Percentiles rank a stretch among this genome's conserved stretches.
Evolutionary conservation across 2,888 invertebrate genomes (phyloP).

Genomic region (Cheiracanthium punctorium): DNA sequence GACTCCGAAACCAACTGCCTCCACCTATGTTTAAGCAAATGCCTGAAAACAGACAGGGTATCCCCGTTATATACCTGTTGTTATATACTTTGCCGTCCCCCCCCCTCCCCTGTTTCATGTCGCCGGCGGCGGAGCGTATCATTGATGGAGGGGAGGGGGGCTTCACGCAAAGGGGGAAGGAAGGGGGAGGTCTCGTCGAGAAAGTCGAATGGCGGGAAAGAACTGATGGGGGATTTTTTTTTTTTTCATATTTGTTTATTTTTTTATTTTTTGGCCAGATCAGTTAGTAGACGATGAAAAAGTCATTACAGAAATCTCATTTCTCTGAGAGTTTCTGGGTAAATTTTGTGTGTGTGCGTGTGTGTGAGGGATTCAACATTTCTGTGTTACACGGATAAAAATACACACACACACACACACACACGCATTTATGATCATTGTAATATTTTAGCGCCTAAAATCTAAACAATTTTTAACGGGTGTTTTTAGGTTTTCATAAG

Average conservation of each 20-base stretch:
- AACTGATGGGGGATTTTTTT: slow-evolving; percentile 28
- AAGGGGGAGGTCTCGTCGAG: slow-evolving; percentile 18
- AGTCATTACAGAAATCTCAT: background rate
- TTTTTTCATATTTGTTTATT: slow-evolving; percentile 2
- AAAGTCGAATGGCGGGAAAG: slow-evolving; percentile 52
- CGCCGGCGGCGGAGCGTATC: slow-evolving; percentile 59
- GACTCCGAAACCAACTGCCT: slow-evolving; percentile 21
- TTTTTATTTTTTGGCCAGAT: background rate
- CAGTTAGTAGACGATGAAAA: background rate
- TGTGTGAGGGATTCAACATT: too few relatives aligned
- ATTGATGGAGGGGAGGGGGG: slow-evolving; percentile 42
- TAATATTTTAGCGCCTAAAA: too few relatives aligned
- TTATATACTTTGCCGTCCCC: slow-evolving; percentile 14
- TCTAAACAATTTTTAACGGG: too few relatives aligned
- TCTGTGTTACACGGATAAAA: too few relatives aligned
- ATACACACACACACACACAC: too few relatives aligned
- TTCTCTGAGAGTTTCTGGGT: background rate
- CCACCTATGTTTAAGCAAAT: slow-evolving; percentile 44
- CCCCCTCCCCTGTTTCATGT: background rate
- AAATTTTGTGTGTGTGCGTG: too few relatives aligned
- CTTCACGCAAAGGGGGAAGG: slow-evolving; percentile 13
- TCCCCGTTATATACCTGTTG: slow-evolving; percentile 67
- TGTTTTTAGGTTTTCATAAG: too few relatives aligned
- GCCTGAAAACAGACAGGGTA: slow-evolving; percentile 27
- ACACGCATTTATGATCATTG: too few relatives aligned